These are phyloP conservation scores for Gisinianus flammeolus DNA, from an alignment of 2,888 invertebrate species.

Conservation along the genomic window DNA sequence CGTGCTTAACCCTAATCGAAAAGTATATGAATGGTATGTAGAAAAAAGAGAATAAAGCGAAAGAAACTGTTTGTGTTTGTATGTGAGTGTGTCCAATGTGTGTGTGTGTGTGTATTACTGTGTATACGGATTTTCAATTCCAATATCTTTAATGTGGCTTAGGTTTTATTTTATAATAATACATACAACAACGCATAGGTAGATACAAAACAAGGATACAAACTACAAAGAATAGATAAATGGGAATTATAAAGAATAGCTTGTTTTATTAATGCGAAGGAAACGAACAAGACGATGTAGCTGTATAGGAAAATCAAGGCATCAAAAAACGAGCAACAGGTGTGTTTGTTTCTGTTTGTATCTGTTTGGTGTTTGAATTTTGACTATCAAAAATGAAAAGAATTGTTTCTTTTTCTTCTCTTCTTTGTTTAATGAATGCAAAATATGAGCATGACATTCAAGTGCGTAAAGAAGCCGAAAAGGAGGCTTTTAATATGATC, in stretches of 20 bases:
- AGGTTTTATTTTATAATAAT: neutral
- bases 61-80: neutral
- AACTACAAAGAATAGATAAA: neutral
- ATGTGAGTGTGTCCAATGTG: neutral
- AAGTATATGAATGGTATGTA: neutral
- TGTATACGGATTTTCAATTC: neutral
- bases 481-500: constrained; percentile 10
- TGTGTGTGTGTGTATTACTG: neutral
- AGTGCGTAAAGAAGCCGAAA: constrained; percentile 27
- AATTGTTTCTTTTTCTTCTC: constrained; percentile 7
- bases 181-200: neutral
- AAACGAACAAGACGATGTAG: neutral
- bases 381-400: neutral
- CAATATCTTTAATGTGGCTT: constrained; percentile 18
- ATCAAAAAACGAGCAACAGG: constrained; percentile 12
- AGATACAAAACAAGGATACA: too few relatives aligned
- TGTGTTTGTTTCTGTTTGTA: neutral
- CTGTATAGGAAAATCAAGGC: neutral
- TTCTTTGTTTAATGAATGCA: constrained; percentile 23
- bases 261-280: constrained; percentile 23
- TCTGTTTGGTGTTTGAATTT: constrained; percentile 1
- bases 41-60: neutral
- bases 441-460: constrained; percentile 19
- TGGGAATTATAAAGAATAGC: constrained; percentile 9
- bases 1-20: constrained; percentile 18